Base-by-base conservation (phyloP, 2,113 vertebrate genomes). In the Clarias magur region DNA sequence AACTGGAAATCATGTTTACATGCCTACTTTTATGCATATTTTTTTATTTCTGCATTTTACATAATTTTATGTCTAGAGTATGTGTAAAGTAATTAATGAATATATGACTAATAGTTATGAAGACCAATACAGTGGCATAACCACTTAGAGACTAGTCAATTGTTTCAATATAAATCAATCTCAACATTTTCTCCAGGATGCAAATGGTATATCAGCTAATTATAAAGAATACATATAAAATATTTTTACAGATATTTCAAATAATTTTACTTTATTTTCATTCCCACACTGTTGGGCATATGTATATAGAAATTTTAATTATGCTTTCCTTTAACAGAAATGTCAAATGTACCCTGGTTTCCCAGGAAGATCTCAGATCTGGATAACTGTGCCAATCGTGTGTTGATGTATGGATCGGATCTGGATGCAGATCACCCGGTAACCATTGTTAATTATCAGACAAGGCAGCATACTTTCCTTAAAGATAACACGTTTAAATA, bases 321-420 rank as follows among this genome's bases (percentile, higher is more conserved):
- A 80, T 3, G 16, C 21, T 21, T 3, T 60, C 67, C 88, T 94
- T 73, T 72, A 87, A 87, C 82, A 99, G 98, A 94, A 87, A 96
- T 97, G 95, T 96, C 96, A 86, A 94, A 92, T 19, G 88, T 96
- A 62, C 97, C 97, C 70, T 99, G 98, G 98, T 99, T 99, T 92
- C 98, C 98, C 0, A 98, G 96, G 94, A 99, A 97, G 95, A 97
- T 99, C 91, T 96, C 97, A 57, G 98, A 99, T 92, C 93, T 99
- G 94, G 98, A 99, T 94, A 97, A 95, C 88, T 99, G 97, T 93
- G 96, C 97, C 21, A 99, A 99, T 91, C 94, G 97, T 87, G 98
- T 99, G 89, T 92, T 99, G 93, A 98, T 99, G 98, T 99, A 99
- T 0, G 98, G 98, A 21, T 97, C 96, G 0, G 97, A 99, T 57